Conservation (phyloP, 2,797 vertebrate genomes). For the Paratrypauchen microcephalus region DNA sequence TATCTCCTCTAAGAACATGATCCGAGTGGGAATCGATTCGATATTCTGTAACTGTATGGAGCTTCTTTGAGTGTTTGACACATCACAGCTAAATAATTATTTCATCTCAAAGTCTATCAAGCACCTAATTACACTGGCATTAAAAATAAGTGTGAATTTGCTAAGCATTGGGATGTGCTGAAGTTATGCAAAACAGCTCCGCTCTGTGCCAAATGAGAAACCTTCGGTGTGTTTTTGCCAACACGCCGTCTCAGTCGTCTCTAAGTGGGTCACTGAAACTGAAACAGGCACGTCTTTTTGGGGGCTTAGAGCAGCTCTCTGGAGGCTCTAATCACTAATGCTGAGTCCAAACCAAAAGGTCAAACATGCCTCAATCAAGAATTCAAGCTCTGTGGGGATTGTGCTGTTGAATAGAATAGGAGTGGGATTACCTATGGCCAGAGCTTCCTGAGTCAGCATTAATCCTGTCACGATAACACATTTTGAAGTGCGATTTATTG, state of each 20-base stretch:
- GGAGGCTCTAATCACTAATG: constrained; percentile 31
- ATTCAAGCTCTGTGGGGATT: constrained; percentile 55
- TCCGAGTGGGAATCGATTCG: too few relatives aligned
- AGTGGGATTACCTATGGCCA: constrained; percentile 51
- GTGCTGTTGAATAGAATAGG: constrained; percentile 44
- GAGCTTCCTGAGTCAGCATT: constrained; percentile 50
- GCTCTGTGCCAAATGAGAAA: constrained; percentile 48
- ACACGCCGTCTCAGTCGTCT: constrained; percentile 23
- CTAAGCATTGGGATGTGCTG: constrained; percentile 48
- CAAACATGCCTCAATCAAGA: constrained; percentile 49
- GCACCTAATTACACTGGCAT: constrained; percentile 57
- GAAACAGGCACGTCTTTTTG: constrained; percentile 52
- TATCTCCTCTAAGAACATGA: too few relatives aligned
- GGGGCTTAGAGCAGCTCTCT: constrained; percentile 43
- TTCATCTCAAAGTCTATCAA: constrained; percentile 25
- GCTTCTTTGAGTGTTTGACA: not conserved
- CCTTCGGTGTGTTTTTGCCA: constrained; percentile 57
- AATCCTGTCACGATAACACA: too few relatives aligned
- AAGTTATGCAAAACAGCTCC: constrained; percentile 32
- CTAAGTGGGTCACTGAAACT: constrained; percentile 74
- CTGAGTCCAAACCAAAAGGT: constrained; percentile 51
- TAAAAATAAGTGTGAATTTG: constrained; percentile 58
- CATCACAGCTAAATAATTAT: not conserved
- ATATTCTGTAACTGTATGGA: not conserved
- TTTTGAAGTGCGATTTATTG: too few relatives aligned